A percentile compares a stretch with the other conserved stretches of the same genome.
Conservation (phyloP, 2,888 invertebrate genomes). For the Syritta pipiens region DNA sequence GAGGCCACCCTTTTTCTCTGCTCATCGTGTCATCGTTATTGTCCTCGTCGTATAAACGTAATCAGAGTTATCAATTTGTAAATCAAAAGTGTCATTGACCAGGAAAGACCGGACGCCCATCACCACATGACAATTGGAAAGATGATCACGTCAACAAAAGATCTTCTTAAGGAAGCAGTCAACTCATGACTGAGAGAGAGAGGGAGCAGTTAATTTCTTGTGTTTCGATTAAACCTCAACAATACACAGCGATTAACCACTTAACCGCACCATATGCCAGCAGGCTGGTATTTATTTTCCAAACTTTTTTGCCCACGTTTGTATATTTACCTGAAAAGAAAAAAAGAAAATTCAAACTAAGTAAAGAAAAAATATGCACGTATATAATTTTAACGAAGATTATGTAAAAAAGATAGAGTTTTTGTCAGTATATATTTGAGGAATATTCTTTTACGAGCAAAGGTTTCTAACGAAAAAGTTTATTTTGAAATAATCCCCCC, state of each 20-base stretch:
- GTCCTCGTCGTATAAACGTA: slow-evolving; percentile 4
- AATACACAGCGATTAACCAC: slow-evolving; percentile 5
- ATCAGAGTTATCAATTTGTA: slow-evolving; percentile 48
- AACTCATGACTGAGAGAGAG: no score
- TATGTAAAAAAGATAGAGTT: no score
- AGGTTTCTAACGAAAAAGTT: no score
- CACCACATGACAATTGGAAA: slow-evolving; percentile 19
- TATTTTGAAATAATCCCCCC: no score
- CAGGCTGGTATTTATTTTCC: background rate
- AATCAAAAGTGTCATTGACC: slow-evolving; percentile 57
- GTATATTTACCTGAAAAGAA: slow-evolving; percentile 48
- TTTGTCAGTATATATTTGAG: no score
- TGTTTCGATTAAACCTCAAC: background rate
- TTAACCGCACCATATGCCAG: slow-evolving; percentile 17
- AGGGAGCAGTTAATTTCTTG: background rate
- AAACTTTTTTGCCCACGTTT: slow-evolving; percentile 1
- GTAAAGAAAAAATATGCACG: background rate
- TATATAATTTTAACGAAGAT: no score
- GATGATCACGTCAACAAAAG: slow-evolving; percentile 26
- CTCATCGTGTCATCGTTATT: slow-evolving; percentile 5
- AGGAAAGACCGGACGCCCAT: slow-evolving; percentile 5
- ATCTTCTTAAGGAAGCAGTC: background rate
- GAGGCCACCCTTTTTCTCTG: background rate
- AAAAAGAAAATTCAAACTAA: background rate
- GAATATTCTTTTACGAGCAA: no score